These are phyloP conservation scores for Aphyosemion australe DNA, from an alignment of 2,113 vertebrate species.

Conservation along the genomic window DNA sequence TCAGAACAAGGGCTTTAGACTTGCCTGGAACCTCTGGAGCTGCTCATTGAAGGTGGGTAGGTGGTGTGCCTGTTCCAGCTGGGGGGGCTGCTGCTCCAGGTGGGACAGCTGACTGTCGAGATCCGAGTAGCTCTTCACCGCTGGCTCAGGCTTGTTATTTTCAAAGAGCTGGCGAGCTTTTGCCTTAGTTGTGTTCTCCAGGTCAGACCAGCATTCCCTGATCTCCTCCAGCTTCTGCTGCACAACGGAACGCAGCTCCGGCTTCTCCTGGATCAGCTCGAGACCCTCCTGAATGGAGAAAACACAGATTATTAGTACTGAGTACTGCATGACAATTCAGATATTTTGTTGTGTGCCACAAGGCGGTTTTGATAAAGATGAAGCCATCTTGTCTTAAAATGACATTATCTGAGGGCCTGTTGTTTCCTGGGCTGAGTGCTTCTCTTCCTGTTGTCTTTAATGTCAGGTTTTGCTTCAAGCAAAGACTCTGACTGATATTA, in stretches of 20 bases:
- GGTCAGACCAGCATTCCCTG: slow-evolving; percentile 85
- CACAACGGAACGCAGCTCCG: slow-evolving; percentile 84
- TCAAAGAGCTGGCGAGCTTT: slow-evolving; percentile 92
- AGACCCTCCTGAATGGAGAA: slow-evolving; percentile 82
- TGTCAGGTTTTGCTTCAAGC: slow-evolving; percentile 59
- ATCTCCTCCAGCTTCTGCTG: slow-evolving; percentile 86
- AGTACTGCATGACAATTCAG: not conserved
- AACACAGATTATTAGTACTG: not conserved
- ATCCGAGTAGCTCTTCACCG: slow-evolving; percentile 85
- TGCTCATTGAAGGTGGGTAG: slow-evolving; percentile 90
- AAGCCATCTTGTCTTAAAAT: not conserved
- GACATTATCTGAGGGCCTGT: slow-evolving; percentile 19
- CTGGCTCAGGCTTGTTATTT: slow-evolving; percentile 87
- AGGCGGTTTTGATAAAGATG: not conserved
- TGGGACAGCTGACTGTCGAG: slow-evolving; percentile 82
- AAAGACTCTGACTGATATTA: slow-evolving; percentile 6
- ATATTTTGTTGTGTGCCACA: not conserved
- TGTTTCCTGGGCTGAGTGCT: slow-evolving; percentile 37
- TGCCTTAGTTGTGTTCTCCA: slow-evolving; percentile 89
- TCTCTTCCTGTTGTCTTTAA: slow-evolving; percentile 37
- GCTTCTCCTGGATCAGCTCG: slow-evolving; percentile 88
- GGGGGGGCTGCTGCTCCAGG: slow-evolving; percentile 84
- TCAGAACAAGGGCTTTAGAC: slow-evolving; percentile 5
- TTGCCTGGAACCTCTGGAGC: slow-evolving; percentile 90
- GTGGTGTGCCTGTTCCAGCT: slow-evolving; percentile 86